Evolutionary conservation across 2,888 invertebrate species (phyloP), one percentile per base, ranked within the genome.

Genomic region (Drosophila macrospina): DNA sequence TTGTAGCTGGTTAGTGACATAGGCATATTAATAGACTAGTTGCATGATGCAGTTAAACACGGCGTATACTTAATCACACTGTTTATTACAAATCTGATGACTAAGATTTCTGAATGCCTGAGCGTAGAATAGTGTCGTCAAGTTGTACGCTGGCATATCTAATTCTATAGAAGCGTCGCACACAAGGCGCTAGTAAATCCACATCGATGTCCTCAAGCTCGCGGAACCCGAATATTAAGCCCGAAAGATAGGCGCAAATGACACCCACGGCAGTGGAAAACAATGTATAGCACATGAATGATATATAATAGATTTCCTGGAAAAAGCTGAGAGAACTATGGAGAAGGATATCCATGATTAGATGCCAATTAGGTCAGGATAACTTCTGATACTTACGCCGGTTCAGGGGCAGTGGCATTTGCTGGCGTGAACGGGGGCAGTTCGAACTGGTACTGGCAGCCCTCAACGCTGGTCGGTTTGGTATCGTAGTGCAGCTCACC

Each of bases 211-310:
- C 93, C 32, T 93, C 90, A 0, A 93, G 92, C 48, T 93, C 92
- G 56, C 93, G 92, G 0, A 93, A 92, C 1, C 93, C 93, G 28
- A 93, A 93, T 20, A 93, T 79, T 3, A 95, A 91, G 74, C 94
- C 94, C 0, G 94, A 92, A 0, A 94, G 42, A 24, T 94, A 91
- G 0, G 94, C 94, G 2, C 94, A 92, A 1, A 93, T 81, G 44
- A 95, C 91, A 0, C 95, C 94, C 1, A 95, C 92, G 0, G 93
- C 57, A 16, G 94, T 92, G 1, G 96, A 96, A 26, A 95, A 92
- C 0, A 94, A 89, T 0, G 95, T 94, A 78, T 96, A 95, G 94
- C 95, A 95, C 59, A 96, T 91, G 81, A 96, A 96, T 5, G 96
- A 96, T 64, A 96, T 92, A 50, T 95, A 94, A 83, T 95, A 91